Evolutionary conservation across 2,797 vertebrate species (phyloP).

Genomic region (Aphelocoma californica): DNA sequence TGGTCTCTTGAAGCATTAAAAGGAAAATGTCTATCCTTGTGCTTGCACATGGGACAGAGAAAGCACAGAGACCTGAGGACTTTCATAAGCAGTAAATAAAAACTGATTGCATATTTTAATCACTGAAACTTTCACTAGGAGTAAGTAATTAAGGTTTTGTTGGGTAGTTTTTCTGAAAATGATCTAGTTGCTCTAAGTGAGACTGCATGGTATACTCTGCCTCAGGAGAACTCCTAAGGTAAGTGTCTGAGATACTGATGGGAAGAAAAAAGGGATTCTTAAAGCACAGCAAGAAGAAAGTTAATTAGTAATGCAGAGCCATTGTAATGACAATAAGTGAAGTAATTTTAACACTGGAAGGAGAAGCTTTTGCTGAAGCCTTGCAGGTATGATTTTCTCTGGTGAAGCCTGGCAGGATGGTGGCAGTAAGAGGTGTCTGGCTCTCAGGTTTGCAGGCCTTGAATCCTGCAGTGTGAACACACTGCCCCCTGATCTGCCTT

Average conservation of each 20-base stretch:
- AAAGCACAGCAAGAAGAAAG: not conserved
- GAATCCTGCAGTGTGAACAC: not conserved
- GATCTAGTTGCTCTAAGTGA: not conserved
- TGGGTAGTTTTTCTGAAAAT: not conserved
- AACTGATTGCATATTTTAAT: not conserved
- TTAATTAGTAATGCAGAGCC: not conserved
- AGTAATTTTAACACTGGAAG: not conserved
- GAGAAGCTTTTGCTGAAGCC: not conserved
- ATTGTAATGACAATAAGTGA: not conserved
- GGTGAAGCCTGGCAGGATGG: not conserved
- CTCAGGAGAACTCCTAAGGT: not conserved
- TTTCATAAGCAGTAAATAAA: conserved; percentile 4
- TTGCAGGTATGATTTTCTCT: not conserved
- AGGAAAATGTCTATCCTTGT: not conserved
- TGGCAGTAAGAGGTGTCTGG: not conserved
- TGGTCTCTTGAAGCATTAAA: not conserved
- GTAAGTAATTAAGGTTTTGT: not conserved
- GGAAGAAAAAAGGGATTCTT: not conserved
- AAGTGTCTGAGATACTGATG: not conserved
- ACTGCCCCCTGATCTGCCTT: not conserved
- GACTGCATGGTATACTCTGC: not conserved
- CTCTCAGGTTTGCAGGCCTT: not conserved
- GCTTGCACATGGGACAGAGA: not conserved
- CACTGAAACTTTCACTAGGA: not conserved
- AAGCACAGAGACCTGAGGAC: not conserved